Evolutionary conservation across 2,888 invertebrate species (phyloP).

Genomic region (Candidula unifasciata): DNA sequence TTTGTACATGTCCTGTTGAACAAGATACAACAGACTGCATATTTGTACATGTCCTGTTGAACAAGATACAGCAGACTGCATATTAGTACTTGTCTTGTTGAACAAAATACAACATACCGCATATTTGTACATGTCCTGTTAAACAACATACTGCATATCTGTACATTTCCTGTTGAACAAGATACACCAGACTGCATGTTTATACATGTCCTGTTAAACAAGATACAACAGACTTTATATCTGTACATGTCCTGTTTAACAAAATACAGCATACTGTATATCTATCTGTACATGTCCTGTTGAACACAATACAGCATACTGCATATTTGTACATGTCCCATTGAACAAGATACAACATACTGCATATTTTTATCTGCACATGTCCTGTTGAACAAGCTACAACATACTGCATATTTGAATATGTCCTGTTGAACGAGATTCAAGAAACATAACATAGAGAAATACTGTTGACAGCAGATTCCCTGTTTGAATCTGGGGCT

Average conservation of each 20-base stretch:
- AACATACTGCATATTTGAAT: too few species aligned
- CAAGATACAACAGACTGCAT: not conserved
- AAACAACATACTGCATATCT: constrained; percentile 97
- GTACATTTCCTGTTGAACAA: too few species aligned
- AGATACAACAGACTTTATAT: not conserved
- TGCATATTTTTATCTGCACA: too few species aligned
- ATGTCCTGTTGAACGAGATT: too few species aligned
- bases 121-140: too few species aligned
- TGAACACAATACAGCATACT: constrained; percentile 58
- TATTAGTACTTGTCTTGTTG: too few species aligned
- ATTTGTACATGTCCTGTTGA: constrained; percentile 19
- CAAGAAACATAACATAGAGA: too few species aligned
- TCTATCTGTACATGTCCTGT: constrained; percentile 98
- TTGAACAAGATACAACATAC: not conserved
- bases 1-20: constrained; percentile 99
- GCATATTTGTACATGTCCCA: constrained; percentile 99
- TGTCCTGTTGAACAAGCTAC: too few species aligned
- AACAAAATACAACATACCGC: too few species aligned
- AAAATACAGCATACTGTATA: constrained; percentile 83
- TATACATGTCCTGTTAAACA: constrained; percentile 91
- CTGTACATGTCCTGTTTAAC: not conserved
- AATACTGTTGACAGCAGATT: too few species aligned
- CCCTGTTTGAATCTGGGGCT: too few species aligned
- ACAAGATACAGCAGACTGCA: not conserved
- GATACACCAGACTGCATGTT: too few species aligned